These are phyloP conservation scores for Bubo scandiacus DNA, from an alignment of 2,113 vertebrate species.

Conservation along the genomic window DNA sequence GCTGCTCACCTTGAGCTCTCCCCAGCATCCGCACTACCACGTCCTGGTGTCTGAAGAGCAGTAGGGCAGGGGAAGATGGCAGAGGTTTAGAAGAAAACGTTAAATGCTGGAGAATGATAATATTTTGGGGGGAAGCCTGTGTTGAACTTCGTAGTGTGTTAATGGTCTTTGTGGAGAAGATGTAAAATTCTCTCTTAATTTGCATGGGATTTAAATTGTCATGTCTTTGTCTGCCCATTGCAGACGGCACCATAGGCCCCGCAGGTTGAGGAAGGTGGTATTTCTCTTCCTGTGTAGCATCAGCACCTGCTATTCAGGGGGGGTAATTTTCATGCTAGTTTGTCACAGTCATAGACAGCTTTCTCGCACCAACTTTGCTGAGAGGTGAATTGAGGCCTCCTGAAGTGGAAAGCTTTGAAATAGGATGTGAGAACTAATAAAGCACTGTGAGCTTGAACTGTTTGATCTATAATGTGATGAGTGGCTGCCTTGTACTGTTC, in stretches of 20 bases:
- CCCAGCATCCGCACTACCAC: accelerated
- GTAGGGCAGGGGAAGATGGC: accelerated
- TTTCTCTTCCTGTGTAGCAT: neutral
- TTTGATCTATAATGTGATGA: neutral
- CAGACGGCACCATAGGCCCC: accelerated
- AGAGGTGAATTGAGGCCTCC: neutral
- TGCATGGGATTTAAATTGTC: neutral
- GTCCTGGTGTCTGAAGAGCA: neutral
- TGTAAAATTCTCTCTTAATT: neutral
- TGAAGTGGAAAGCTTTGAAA: neutral
- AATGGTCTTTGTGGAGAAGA: neutral
- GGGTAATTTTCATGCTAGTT: neutral
- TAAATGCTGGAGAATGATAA: accelerated
- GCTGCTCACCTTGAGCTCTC: too few species aligned
- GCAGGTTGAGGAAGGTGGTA: neutral
- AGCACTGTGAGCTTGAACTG: neutral
- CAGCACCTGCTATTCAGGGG: neutral
- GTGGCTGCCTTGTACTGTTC: neutral
- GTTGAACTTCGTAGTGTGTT: neutral
- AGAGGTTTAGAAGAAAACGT: neutral
- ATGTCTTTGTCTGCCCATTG: accelerated
- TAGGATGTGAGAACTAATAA: neutral
- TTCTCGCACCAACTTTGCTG: neutral
- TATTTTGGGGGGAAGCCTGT: too few species aligned
- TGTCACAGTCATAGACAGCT: neutral